These are phyloP conservation scores for Sclerodermus sp. DNA, from an alignment of 2,888 invertebrate species.

Conservation along the genomic window DNA sequence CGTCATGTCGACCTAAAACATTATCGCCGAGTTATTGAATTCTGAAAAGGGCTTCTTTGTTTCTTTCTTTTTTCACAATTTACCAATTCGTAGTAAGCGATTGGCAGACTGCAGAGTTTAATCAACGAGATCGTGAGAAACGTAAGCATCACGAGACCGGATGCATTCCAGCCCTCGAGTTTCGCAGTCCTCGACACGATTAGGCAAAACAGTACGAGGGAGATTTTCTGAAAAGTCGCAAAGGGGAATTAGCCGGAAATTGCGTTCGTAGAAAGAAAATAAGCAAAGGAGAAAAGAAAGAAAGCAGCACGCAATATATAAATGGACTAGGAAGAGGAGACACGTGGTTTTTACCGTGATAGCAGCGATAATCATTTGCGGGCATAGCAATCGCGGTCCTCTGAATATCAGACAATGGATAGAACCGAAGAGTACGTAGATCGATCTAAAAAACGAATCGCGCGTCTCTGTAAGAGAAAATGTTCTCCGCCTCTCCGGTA, in stretches of 20 bases:
- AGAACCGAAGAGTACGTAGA: not conserved
- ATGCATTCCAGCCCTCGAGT: constrained; percentile 16
- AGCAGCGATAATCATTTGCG: constrained; percentile 3
- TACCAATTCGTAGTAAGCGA: constrained; percentile 13
- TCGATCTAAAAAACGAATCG: not conserved
- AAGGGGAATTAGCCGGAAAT: not conserved
- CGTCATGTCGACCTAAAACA: constrained; percentile 19
- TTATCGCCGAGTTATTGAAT: constrained; percentile 11
- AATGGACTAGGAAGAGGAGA: not conserved
- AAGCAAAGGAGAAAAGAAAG: not conserved
- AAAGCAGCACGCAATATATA: not conserved
- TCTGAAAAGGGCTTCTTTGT: constrained; percentile 6
- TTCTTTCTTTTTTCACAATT: constrained; percentile 4
- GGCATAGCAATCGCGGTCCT: not conserved
- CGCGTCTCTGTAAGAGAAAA: no score
- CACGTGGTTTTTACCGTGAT: not conserved
- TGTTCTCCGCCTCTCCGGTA: no score
- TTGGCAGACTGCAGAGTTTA: constrained; percentile 10
- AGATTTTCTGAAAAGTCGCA: constrained; percentile 6
- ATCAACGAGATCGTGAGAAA: constrained; percentile 16
- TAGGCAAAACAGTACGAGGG: constrained; percentile 14
- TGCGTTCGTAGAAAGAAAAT: not conserved
- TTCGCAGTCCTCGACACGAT: constrained; percentile 12
- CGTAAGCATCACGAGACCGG: constrained; percentile 14
- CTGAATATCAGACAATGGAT: no score